Base-by-base conservation (phyloP, 2,797 vertebrate species). In the Myotis pilosus region DNA sequence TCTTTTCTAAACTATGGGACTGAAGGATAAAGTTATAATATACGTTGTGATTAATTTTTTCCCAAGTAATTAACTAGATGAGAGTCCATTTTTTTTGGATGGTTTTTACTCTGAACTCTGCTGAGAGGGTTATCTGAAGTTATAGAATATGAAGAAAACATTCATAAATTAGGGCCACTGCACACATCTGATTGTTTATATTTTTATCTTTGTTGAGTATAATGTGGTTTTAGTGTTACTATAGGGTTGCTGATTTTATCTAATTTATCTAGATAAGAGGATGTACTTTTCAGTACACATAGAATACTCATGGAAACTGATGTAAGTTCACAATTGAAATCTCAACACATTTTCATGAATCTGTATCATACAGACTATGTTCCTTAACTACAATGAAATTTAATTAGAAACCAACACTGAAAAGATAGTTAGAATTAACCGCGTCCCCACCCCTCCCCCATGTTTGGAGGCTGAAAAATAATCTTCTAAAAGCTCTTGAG, bases 171-270 rank as follows among this genome's bases (percentile, higher is more conserved):
- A 85, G 25, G 25, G 28, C 75, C 33, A 76, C 17, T 49, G 19
- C 36, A 79, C 38, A 66, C 16, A 72, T 62, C 4, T 23, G 19
- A 62, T 55, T 78, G 44, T 87, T 84, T 69, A 51, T 80, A 66
- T 57, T 47, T 89, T 95, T 94, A 57, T 91, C 62, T 83, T 93
- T 91, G 44, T n/a, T 57, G 36, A 91, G 44, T 55, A 13, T 85
- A 80, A 23, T 76, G 51, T 62, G n/a, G 47, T 80, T 64, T 85
- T 74, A 82, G 30, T 74, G 41, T 64, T 41, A n/a, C 85, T 92
- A 16, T 62, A 83, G 62, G 49, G 25, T 87, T 78, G 17, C 47
- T 83, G 82, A 6, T 91, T 95, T 74, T 16, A 76, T 84, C 16
- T 87, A 69, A 76, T 92, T 69, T 91, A 33, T 89, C 47, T 60